Base-by-base conservation (phyloP, 2,113 vertebrate species). In the Australoheros scitulus region DNA sequence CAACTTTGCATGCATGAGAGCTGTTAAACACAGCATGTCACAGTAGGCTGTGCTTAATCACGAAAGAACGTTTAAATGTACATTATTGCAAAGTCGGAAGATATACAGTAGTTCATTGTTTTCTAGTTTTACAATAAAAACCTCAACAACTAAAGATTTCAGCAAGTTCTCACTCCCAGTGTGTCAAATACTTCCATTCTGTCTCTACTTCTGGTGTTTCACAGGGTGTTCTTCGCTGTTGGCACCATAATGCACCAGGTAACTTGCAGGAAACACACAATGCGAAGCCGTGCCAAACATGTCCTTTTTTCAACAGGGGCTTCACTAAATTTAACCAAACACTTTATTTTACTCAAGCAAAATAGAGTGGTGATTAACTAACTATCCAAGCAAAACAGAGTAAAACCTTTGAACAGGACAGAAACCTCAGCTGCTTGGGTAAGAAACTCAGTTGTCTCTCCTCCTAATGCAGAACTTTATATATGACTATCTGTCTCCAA, bases 1-100 rank as follows among this genome's bases (percentile, higher is more conserved):
- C 43, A 74, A 17, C 81, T 84, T 24, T 60, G 75, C 22, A 56
- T 17, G 77, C 76, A 86, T 38, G 34, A 78, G 64, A 68, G 65
- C 83, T 84, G 81, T 81, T 86, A 34, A 61, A 80, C 78, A 82
- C 79, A 64, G 55, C 59, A 59, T 60, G 50, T 83, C 82, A 65
- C 61, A 56, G 72, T 15, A 50, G 32, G 11, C 18, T 52, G 18
- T 5, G 59, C 61, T 80, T 74, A 34, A 85, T 87, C 72, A 87
- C 9, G 20, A 60, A 61, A 17, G 57, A n/a, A 59, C 57, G n/a
- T 77, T 82, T 64, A 77, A 57, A 76, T 43, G 41, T 24, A 56
- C n/a, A 70, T 76, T 47, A 57, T 75, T 57, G 5, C 65, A 70
- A 70, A 70, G 24, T 29, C 29, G 17, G 43, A 70, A 50, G 65